phyloP scores from a whole-genome alignment of 2,888 invertebrate genomes.

The Callyntrura guangdongensis region DNA sequence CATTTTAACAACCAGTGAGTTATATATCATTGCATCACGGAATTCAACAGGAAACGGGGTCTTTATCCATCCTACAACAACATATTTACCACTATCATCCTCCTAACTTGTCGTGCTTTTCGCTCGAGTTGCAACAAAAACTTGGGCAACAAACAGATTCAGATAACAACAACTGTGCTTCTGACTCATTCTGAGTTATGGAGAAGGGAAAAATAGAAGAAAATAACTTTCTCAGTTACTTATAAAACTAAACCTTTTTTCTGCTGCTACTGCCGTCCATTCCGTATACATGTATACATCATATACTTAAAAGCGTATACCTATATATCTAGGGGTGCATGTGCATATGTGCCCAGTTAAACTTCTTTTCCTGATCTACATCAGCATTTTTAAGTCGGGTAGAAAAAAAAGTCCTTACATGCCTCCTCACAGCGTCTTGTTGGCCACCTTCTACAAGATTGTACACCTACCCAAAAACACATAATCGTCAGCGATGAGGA shows the following conservation, averaged over 20 bases:
- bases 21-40: slow-evolving; percentile 35
- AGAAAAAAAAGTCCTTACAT: slow-evolving; percentile 57
- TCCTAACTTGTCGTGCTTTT: slow-evolving; percentile 53
- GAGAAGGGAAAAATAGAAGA: background rate
- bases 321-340: background rate
- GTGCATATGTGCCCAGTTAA: background rate
- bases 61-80: background rate
- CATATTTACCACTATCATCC: slow-evolving; percentile 25
- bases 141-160: slow-evolving; percentile 26
- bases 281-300: background rate
- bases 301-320: no score
- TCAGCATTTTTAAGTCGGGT: slow-evolving; percentile 59
- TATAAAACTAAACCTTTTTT: slow-evolving; percentile 4
- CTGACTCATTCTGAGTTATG: slow-evolving; percentile 8
- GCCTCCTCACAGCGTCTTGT: background rate
- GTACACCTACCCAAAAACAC: background rate
- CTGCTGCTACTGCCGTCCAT: slow-evolving; percentile 7
- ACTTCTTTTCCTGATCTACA: slow-evolving; percentile 62
- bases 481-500: background rate
- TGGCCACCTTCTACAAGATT: slow-evolving; percentile 5
- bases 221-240: background rate
- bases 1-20: slow-evolving; percentile 41
- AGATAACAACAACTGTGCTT: slow-evolving; percentile 68
- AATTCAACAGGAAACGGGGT: slow-evolving; percentile 63
- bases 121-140: slow-evolving; percentile 54